Evolutionary conservation across 2,113 vertebrate species (phyloP).

Genomic region (Python bivittatus): DNA sequence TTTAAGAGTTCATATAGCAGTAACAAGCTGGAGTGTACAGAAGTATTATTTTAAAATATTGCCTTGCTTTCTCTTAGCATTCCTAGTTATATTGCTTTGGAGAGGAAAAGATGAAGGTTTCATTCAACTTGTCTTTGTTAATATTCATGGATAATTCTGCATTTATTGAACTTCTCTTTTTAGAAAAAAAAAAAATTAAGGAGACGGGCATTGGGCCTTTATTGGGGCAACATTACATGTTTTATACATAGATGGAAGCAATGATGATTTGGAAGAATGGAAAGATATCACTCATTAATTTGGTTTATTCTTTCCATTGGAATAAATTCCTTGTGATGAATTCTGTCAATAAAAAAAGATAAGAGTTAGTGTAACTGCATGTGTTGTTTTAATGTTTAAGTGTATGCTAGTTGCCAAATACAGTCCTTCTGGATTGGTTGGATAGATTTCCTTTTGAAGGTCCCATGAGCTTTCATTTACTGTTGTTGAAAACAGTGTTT

Average conservation of each 20-base stretch:
- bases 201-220: background rate
- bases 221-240: background rate
- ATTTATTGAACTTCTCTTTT: background rate
- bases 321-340: background rate
- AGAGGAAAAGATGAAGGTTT: too few relatives aligned
- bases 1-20: background rate
- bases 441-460: background rate
- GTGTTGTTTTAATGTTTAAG: background rate
- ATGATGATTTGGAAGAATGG: background rate
- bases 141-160: background rate
- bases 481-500: background rate
- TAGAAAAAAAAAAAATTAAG: background rate
- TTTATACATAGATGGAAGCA: background rate
- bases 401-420: background rate
- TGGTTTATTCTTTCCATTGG: background rate
- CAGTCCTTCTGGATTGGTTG: background rate
- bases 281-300: background rate
- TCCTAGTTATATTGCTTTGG: background rate
- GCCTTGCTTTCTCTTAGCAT: too few relatives aligned
- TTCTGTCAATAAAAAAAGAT: background rate
- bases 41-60: background rate
- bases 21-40: background rate
- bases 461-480: background rate
- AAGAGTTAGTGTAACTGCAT: background rate
- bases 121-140: background rate